Evolutionary conservation across 2,797 vertebrate genomes (phyloP), one percentile per base, ranked within the genome.

Genomic region (Scarus forsteni): DNA sequence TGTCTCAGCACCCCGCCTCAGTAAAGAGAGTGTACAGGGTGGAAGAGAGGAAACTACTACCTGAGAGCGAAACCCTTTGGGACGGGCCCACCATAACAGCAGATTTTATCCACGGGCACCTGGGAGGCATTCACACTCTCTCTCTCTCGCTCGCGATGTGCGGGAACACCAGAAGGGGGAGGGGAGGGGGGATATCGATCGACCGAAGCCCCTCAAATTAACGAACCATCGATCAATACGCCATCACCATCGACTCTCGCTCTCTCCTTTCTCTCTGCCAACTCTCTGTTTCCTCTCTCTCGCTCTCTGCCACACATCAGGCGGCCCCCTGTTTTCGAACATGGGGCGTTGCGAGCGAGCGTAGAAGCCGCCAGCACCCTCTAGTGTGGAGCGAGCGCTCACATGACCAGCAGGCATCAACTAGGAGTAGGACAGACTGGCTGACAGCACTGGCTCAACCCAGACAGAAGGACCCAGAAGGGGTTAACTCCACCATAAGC

Each of bases 381-480:
- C 87, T 91, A 92, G 83, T 86, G 88, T 84, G 87, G 87, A 91
- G 91, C 90, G 89, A 93, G 79, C 88, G 91, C 88, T 93, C 92
- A 92, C 89, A 92, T 83, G 93, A 92, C 91, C 93, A 90, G 90
- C 92, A 90, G 92, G 88, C 90, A 61, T 88, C 93, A 93, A 95
- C 92, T 94, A 94, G 93, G 90, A 87, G 93, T 90, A 94, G 97
- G 95, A 89, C 90, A 96, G 94, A 97, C 94, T 97, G 96, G 95
- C 94, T 92, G 92, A 96, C 96, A 96, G 94, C 96, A 97, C 95
- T 95, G 96, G 96, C 95, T 97, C 97, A 96, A 99, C 95, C 97
- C 97, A 96, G 96, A 98, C 96, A 97, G 97, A 98, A 95, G 97
- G 97, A 98, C 96, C 97, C 97, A 95, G 95, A 98, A 97, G 96